Evolutionary conservation across 2,797 vertebrate genomes (phyloP), one percentile per base, ranked within the genome.

Genomic region (Hippopotamyrus pictus): DNA sequence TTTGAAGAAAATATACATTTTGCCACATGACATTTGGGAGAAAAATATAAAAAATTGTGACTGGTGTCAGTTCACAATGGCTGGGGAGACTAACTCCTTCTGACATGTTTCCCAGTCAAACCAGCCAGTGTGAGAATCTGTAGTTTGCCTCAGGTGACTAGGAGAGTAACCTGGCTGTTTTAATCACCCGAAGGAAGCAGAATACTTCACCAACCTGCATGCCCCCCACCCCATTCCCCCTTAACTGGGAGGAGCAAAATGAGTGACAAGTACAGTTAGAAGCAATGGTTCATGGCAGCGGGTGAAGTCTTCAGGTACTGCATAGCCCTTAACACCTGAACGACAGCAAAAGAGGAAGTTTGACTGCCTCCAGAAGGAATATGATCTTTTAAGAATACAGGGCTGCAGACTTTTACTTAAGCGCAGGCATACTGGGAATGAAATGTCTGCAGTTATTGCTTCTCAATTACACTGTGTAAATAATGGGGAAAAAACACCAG

Each of bases 381-480:
- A 9, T 79, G 14, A 87, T 41, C 88, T 62, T 6, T 37, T 46
- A 33, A 53, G 33, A 48, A 12, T 1, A 59, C 33, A 22, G 76
- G 51, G 46, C 69, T 79, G 69, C 48, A 44, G 48, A 54, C 29
- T 19, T n/a, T 33, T 50, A 50, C 17, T 14, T 62, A 73, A 82
- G 6, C 1, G 19, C 6, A 46, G 41, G n/a, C 29, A 53, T 48
- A 44, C 37, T 12, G 57, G 25, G n/a, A 51, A 41, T 5, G n/a
- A 14, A 37, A 65, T 17, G 17, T 8, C 48, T 37, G 51, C 83
- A 50, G 51, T 41, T 69, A 11, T 62, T n/a, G 41, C 41, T 62
- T 87, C 46, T 88, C 87, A 46, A 41, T 65, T 69, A 69, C 89
- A 76, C 62, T 22, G 62, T 89, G 88, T 89, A 89, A 89, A 89